Base-by-base conservation (phyloP, 2,888 invertebrate species). In the Platypus cylindrus region DNA sequence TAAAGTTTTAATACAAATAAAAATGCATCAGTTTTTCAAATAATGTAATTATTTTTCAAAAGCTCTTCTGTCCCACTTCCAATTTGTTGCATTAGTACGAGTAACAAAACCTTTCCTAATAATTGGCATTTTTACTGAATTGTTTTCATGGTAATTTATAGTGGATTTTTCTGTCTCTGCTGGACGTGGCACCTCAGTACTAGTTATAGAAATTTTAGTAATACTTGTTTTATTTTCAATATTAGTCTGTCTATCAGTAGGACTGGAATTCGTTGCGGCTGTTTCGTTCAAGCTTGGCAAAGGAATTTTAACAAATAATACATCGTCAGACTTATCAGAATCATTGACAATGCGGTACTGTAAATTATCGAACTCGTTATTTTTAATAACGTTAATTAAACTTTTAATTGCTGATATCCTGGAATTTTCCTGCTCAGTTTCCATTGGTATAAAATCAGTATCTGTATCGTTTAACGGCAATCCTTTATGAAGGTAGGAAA, bases 401-500 rank as follows among this genome's bases (percentile, higher is more conserved):
- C 54, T 60, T 37, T 59, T 54, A 15, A 62, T 62, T 7, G 62
- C 61, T 3, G 51, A 46, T 30, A 50, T 50, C 43, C 55, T 56
- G 2, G 49, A 43, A 27, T 49, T 48, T 5, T 42, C 41, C n/a
- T 8, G 7, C 15, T 44, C 38, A 18, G 40, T 41, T 5, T 41
- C 36, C 38, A 42, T 35, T 17, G 47, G 32, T 36, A 42, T 38
- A 2, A 48, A 22, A 14, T 46, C 44, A 2, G 46, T 32, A 11
- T 45, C 45, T 5, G 51, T 50, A 9, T 23, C 42, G 36, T 83
- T 82, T 1, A 85, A 85, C 3, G 87, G 86, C 20, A 76, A 73
- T 39, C 78, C 76, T 55, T 76, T 75, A 52, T 87, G 86, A 1
- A 86, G 66, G 54, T 85, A 87, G 1, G 82, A 78, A 12, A 86